Percentiles rank a stretch among this genome's conserved stretches.
phyloP scores from a whole-genome alignment of 2,113 vertebrate genomes.

The Pangasianodon gigas region DNA sequence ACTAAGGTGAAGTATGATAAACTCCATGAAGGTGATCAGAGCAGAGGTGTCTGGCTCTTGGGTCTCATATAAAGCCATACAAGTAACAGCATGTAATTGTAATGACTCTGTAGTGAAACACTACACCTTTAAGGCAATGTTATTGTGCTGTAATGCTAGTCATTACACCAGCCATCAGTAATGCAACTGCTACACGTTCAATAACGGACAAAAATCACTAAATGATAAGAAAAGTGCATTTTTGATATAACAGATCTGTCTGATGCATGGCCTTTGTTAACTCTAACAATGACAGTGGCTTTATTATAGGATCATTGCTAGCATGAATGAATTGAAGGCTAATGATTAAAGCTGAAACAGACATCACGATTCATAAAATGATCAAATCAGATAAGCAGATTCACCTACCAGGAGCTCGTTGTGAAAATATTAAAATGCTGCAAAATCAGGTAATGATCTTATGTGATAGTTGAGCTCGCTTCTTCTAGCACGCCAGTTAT shows the following conservation, averaged over 20 bases:
- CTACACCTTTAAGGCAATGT: background rate
- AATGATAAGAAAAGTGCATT: background rate
- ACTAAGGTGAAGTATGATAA: background rate
- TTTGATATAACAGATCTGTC: background rate
- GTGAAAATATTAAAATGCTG: background rate
- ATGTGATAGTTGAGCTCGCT: background rate
- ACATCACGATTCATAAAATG: background rate
- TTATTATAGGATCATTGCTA: background rate
- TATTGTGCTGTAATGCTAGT: background rate
- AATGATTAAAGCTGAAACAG: background rate
- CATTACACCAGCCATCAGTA: background rate
- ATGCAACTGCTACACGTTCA: background rate
- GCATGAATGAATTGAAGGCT: background rate
- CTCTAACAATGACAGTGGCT: background rate
- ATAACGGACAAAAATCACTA: background rate
- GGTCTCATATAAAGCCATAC: background rate
- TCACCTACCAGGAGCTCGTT: constrained; percentile 5
- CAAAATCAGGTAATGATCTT: background rate
- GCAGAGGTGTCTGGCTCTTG: background rate
- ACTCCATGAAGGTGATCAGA: background rate
- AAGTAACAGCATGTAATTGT: background rate
- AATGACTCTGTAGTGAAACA: background rate
- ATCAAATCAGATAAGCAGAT: background rate
- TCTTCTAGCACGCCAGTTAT: background rate
- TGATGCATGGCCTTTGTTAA: background rate